Evolutionary conservation across 2,888 invertebrate species (phyloP).

Genomic region (Carcina quercana): DNA sequence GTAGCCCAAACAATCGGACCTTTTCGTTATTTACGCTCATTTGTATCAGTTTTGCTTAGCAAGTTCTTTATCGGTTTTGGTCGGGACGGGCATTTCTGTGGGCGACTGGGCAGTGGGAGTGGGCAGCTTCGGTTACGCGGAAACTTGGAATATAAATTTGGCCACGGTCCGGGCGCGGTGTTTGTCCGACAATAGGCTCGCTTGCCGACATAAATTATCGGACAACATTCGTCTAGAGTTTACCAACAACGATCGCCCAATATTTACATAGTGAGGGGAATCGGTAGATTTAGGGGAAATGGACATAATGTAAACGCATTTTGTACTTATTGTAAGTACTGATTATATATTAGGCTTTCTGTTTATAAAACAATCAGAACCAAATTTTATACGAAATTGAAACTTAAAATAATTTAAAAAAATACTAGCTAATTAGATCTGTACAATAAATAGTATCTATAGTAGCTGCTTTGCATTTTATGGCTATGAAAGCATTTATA

Average conservation of each 20-base stretch:
- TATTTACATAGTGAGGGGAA: slow-evolving; percentile 40
- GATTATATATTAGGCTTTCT: too few species aligned
- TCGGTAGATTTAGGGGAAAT: slow-evolving; percentile 22
- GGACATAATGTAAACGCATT: too few species aligned
- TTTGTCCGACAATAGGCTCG: slow-evolving; percentile 55
- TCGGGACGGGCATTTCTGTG: slow-evolving; percentile 33
- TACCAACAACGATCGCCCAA: slow-evolving; percentile 40
- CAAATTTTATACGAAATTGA: too few species aligned
- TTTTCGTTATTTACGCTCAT: slow-evolving; percentile 36
- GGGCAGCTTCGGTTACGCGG: slow-evolving; percentile 30
- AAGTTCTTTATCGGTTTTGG: slow-evolving; percentile 42
- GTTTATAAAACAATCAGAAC: too few species aligned
- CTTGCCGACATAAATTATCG: slow-evolving; percentile 59
- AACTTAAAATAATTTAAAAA: too few species aligned
- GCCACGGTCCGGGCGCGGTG: slow-evolving; percentile 37
- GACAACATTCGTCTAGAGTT: slow-evolving; percentile 49
- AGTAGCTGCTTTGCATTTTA: too few species aligned
- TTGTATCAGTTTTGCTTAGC: slow-evolving; percentile 42
- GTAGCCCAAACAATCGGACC: slow-evolving; percentile 14
- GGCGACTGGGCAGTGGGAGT: too few species aligned
- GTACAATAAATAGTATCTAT: too few species aligned
- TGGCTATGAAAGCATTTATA: too few species aligned
- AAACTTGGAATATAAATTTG: slow-evolving; percentile 63
- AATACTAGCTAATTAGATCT: too few species aligned
- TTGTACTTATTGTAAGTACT: too few species aligned